These are phyloP conservation scores for Petrocephalus zakoni DNA, from an alignment of 2,113 vertebrate species.

Conservation along the genomic window DNA sequence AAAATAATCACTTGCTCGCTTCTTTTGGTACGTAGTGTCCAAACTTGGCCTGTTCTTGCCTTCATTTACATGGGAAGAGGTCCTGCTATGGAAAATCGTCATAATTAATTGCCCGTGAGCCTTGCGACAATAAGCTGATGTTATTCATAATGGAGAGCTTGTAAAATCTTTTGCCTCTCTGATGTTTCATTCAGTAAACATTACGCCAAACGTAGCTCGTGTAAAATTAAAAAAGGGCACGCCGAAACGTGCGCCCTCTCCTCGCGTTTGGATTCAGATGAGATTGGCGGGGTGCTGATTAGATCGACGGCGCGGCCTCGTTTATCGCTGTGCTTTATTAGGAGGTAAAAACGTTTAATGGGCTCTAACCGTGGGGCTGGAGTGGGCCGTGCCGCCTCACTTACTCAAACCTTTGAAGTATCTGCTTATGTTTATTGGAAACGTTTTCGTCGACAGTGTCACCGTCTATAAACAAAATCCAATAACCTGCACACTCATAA, in stretches of 20 bases:
- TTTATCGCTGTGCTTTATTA: constrained; percentile 77
- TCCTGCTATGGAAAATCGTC: background rate
- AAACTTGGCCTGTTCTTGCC: background rate
- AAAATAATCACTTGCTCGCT: background rate
- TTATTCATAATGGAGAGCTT: background rate
- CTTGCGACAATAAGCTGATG: background rate
- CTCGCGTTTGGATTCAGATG: constrained; percentile 49
- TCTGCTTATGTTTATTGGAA: constrained; percentile 44
- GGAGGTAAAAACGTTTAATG: constrained; percentile 77
- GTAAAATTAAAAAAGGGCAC: constrained; percentile 32
- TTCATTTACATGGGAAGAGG: background rate
- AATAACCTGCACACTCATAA: constrained; percentile 14
- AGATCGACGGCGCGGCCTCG: constrained; percentile 47
- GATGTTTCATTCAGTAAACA: constrained; percentile 37
- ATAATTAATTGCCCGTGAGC: background rate
- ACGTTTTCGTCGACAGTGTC: constrained; percentile 13
- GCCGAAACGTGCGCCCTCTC: constrained; percentile 27
- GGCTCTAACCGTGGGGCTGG: constrained; percentile 67
- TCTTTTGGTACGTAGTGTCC: no score
- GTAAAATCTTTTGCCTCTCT: constrained; percentile 20
- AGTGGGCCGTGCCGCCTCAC: constrained; percentile 73
- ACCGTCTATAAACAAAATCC: constrained; percentile 17
- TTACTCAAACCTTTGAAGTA: constrained; percentile 72
- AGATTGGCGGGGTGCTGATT: constrained; percentile 65
- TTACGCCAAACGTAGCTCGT: constrained; percentile 22